Evolutionary conservation across 2,888 invertebrate species (phyloP).

Genomic region (Ganaspis brasiliensis): DNA sequence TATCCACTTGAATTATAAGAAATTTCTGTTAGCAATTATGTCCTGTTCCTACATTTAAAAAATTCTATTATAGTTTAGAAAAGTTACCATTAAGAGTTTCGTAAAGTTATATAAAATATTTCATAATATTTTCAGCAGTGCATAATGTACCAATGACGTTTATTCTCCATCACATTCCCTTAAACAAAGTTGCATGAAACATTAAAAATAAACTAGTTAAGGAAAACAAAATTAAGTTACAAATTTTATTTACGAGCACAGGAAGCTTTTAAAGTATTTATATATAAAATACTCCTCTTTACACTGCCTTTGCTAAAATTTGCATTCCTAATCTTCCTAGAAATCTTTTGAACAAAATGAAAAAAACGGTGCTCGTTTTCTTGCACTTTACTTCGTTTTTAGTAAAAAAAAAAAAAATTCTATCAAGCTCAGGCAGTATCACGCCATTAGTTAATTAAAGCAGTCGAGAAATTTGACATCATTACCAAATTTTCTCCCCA

Average conservation of each 20-base stretch:
- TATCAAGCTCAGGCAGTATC: background rate
- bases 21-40: too few relatives aligned
- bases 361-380: background rate
- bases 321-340: background rate
- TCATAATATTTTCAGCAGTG: too few relatives aligned
- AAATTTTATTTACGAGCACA: background rate
- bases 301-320: background rate
- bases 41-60: too few relatives aligned
- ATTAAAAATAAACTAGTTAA: background rate
- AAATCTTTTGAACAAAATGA: background rate
- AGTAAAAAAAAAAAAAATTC: background rate
- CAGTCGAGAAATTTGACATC: background rate
- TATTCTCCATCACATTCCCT: too few relatives aligned
- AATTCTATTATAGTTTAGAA: too few relatives aligned
- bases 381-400: background rate
- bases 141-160: too few relatives aligned
- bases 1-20: too few relatives aligned
- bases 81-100: too few relatives aligned
- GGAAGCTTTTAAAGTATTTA: background rate
- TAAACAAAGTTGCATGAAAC: too few relatives aligned
- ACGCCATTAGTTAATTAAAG: background rate
- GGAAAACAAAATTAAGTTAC: background rate
- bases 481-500: background rate
- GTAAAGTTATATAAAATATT: too few relatives aligned
- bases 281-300: conserved; percentile 13